Conservation (phyloP, 1,140 invertebrate genomes). For the Daktulosphaira vitifoliae region DNA sequence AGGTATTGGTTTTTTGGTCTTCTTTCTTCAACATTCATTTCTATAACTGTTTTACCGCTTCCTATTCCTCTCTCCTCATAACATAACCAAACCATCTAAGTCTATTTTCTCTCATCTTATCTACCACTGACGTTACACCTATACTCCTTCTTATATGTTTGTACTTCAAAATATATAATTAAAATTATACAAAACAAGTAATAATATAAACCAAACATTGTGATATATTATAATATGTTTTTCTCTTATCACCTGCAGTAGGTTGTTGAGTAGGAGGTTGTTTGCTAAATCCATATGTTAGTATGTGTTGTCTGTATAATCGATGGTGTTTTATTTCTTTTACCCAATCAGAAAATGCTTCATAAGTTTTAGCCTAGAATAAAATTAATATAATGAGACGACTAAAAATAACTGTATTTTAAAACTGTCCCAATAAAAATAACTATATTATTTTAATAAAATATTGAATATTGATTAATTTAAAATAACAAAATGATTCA, state of each 20-base stretch:
- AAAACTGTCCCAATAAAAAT: not conserved
- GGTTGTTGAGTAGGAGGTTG: conserved; percentile 24
- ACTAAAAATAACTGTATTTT: not conserved
- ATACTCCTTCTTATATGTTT: too few species aligned
- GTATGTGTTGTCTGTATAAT: conserved; percentile 67
- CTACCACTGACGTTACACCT: too few species aligned
- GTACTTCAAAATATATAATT: too few species aligned
- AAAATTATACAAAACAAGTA: too few species aligned
- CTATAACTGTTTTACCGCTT: too few species aligned
- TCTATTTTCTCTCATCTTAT: too few species aligned
- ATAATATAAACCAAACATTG: too few species aligned
- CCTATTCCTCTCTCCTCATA: too few species aligned
- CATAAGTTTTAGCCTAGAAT: conserved; percentile 57
- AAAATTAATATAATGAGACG: conserved; percentile 16
- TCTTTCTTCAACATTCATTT: too few species aligned
- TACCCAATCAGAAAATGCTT: conserved; percentile 65
- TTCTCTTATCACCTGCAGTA: conserved; percentile 34
- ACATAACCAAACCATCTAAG: too few species aligned
- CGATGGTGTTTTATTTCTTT: conserved; percentile 66
- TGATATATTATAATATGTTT: too few species aligned
- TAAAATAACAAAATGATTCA: not conserved
- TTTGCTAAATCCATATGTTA: conserved; percentile 51
- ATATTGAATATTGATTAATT: not conserved
- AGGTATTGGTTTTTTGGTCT: too few species aligned
- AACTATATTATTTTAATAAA: not conserved